Evolutionary conservation across 2,888 invertebrate genomes (phyloP), one percentile per base, ranked within the genome.

Genomic region (Thumatha senex): DNA sequence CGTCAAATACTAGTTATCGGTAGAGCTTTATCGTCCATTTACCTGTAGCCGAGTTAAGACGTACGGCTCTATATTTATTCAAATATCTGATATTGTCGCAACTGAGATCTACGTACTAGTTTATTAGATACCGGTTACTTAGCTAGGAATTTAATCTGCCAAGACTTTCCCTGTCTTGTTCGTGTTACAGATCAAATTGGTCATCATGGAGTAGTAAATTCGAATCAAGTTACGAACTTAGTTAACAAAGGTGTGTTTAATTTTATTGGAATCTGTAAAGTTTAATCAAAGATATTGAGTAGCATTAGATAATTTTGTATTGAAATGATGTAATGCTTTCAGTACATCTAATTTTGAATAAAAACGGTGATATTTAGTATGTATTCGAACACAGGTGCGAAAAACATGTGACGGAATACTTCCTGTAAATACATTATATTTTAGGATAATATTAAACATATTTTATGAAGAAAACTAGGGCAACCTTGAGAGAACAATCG

Each of bases 1-100:
- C 71, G 77, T 89, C 89, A 88, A 82, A 78, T 58, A 62, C 65
- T 54, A 69, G 71, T 52, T 84, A 85, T 85, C 85, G 78, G 51
- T 51, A 61, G 62, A 67, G 72, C 74, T 81, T 80, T 85, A 85
- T 85, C 86, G 80, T 77, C 42, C 80, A 74, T 78, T 81, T 76
- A 77, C 82, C 76, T 59, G 63, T 46, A 47, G 48, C 61, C 46
- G 54, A 58, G 62, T 72, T 74, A 71, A 63, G 58, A 70, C 64
- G 59, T 67, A 70, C 69, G 55, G 54, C 61, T 62, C 59, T 60
- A 60, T 59, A 61, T 64, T 70, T 67, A 67, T 70, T 70, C 59
- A 61, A 73, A 69, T 65, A 66, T 73, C 65, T 54, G 63, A 63
- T 70, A 69, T 61, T 63, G 61, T 62, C 62, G 60, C 57, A 68